A percentile compares a stretch with the other conserved stretches of the same genome.
Conservation (phyloP, 2,113 vertebrate species). For the Lota lota region DNA sequence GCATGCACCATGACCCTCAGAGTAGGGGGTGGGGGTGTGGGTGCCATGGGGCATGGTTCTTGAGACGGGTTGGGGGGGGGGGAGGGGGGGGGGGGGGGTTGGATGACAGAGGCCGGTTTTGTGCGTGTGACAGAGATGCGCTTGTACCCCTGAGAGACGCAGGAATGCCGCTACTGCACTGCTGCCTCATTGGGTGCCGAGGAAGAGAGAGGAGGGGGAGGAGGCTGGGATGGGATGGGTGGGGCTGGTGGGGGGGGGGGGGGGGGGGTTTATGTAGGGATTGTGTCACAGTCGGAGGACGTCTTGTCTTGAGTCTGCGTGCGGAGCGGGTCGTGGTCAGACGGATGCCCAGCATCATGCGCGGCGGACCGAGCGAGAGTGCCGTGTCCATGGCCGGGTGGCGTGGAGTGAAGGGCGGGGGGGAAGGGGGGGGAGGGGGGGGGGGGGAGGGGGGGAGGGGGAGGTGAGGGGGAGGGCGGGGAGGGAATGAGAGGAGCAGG, state of each 20-base stretch:
- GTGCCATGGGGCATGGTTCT: background rate
- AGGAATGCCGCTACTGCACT: constrained; percentile 59
- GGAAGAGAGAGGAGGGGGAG: constrained; percentile 35
- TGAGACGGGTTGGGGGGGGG: constrained; percentile 25
- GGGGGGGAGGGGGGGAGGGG: too few species aligned
- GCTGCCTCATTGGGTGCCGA: constrained; percentile 36
- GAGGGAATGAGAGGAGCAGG: too few species aligned
- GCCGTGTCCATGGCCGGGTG: too few species aligned
- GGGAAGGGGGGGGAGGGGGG: too few species aligned
- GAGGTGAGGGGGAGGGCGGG: too few species aligned
- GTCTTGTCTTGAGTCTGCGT: constrained; percentile 54
- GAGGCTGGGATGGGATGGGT: constrained; percentile 43
- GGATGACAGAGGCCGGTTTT: constrained; percentile 75
- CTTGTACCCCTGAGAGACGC: constrained; percentile 67
- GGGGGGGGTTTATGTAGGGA: constrained; percentile 55
- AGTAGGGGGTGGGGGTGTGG: constrained; percentile 15
- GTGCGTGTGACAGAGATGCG: constrained; percentile 66
- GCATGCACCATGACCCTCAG: constrained; percentile 63
- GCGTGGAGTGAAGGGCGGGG: too few species aligned
- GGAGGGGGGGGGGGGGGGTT: constrained; percentile 35
- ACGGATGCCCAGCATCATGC: constrained; percentile 54
- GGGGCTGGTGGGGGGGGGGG: constrained; percentile 52
- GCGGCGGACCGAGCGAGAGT: constrained; percentile 34
- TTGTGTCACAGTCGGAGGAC: constrained; percentile 56
- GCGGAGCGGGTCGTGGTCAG: constrained; percentile 47